These are phyloP conservation scores for Xiphorhynchus erythropygius DNA, from an alignment of 2,797 vertebrate species.

Conservation along the genomic window DNA sequence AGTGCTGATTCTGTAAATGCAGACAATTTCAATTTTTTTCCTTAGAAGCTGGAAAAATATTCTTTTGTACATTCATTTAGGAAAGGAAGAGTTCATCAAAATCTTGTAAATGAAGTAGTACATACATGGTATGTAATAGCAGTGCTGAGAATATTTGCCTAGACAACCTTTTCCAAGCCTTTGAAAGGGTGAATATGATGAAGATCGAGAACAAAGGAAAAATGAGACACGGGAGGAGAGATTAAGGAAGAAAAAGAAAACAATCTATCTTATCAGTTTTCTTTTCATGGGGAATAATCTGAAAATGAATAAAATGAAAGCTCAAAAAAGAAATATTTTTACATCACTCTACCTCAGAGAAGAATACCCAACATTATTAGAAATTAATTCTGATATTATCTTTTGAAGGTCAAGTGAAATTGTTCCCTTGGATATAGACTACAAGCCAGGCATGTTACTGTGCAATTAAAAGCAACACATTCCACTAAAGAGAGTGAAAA, in stretches of 20 bases:
- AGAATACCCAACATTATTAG: background rate
- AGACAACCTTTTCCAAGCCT: background rate
- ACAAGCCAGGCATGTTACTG: background rate
- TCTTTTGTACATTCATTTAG: background rate
- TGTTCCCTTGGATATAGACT: background rate
- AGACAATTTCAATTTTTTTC: background rate
- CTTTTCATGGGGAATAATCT: background rate
- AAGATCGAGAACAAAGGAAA: constrained; percentile 49
- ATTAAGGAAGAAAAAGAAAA: background rate
- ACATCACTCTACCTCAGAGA: background rate
- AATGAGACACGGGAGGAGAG: background rate
- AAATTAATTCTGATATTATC: constrained; percentile 36
- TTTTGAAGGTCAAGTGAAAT: constrained; percentile 47
- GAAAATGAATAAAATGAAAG: background rate
- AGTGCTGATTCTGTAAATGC: background rate
- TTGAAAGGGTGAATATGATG: background rate
- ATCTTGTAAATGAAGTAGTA: background rate
- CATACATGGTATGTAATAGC: background rate
- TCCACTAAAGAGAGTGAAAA: background rate
- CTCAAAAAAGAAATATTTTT: background rate
- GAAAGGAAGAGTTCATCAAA: background rate
- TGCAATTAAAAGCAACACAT: background rate
- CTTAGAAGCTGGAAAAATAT: background rate
- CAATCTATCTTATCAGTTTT: background rate
- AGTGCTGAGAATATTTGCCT: background rate